Base-by-base conservation (phyloP, 2,888 invertebrate species). In the Miltochrista miniata region DNA sequence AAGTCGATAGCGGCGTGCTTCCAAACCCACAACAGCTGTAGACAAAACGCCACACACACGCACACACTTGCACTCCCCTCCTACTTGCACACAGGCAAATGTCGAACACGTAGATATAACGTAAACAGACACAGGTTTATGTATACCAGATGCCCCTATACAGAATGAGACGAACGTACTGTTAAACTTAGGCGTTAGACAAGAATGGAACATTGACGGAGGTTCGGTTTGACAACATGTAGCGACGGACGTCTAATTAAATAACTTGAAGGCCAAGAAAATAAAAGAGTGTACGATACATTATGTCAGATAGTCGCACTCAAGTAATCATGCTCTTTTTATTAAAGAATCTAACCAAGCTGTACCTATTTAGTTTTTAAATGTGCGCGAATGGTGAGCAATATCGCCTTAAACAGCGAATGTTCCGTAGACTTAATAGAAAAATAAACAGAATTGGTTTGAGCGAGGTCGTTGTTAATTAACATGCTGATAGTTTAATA, bases 401-500 rank as follows among this genome's bases (percentile, higher is more conserved):
- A 59, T 59, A 72, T 70, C 66, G 73, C 72, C 76, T 80, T 79
- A 81, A 78, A 81, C 69, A 73, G 78, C 73, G 58, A 79, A 78
- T 76, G 80, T 80, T 85, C 78, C 73, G 71, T 76, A 77, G 77
- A 70, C 79, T 82, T 85, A 84, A 86, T 83, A 85, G 85, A 83
- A 84, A 88, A 83, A 83, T 85, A 88, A 88, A 87, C 84, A 89
- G 72, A 77, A 71, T 64, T 76, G 74, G 76, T 76, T 74, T 62
- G 69, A 76, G 69, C 83, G 87, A 86, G 85, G 89, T 83, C 87
- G 85, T 81, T 89, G 84, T 87, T 90, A 91, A 91, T 91, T 90
- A 90, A 89, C 90, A 90, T 90, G 89, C 85, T 87, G 85, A 90
- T 90, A 90, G 87, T 90, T 90, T 90, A 89, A 90, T 91, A 90